Base-by-base conservation (phyloP, 1,140 invertebrate species). In the Drosophila kurseongensis region DNA sequence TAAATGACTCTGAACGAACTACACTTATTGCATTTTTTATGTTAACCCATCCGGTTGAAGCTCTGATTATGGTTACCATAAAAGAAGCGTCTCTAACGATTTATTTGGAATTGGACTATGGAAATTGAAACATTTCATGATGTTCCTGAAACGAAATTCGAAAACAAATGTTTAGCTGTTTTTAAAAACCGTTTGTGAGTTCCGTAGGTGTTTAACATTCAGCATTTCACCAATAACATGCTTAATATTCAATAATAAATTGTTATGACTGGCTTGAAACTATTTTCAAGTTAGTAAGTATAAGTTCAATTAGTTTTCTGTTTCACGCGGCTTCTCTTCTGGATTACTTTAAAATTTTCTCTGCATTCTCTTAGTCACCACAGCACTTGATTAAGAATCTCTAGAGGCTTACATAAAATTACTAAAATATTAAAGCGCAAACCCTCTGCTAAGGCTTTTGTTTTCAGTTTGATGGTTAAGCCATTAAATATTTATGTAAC, bases 71-170 rank as follows among this genome's bases (percentile, higher is more conserved):
- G 61, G 56, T 60, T 60, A 65, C 61, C 60, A 63, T 51, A 67
- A 67, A 67, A 63, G 18, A 65, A 47, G 65, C 44, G 23, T 59
- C 38, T 61, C 45, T 57, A 55, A 41, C 57, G 35, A 54, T 63
- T 59, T 32, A 60, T 58, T 58, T 45, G 29, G 27, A 45, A 45
- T 58, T 58, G 56, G 29, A 61, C 61, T 65, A 61, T 14, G 55
- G 56, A 44, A 36, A 65, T 32, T 56, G 65, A 68, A 68, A 68
- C 61, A 66, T 66, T 68, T 68, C 44, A 66, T 68, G 65, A 67
- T 68, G 65, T 68, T 52, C 62, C 65, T 68, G 65, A 68, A 68
- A 68, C 38, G 65, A 68, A 32, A 68, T 68, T 52, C 12, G 59
- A 66, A 66, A 68, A 67, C 60, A 65, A 35, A 45, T 42, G 27